These are phyloP conservation scores for Chelidonichthys spinosus DNA, from an alignment of 2,797 vertebrate species.

Conservation along the genomic window DNA sequence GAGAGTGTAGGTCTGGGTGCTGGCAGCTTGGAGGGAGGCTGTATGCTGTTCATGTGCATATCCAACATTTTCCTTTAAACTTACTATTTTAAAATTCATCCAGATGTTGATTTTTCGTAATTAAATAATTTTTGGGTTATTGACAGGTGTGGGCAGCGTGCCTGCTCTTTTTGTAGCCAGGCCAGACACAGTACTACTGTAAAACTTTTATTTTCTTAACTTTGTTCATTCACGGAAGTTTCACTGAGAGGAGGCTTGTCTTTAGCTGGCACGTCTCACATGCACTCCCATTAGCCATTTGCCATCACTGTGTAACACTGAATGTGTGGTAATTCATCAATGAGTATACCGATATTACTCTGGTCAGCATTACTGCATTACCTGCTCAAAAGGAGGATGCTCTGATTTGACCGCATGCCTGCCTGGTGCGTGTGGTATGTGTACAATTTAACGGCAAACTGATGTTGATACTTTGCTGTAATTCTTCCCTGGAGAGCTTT, in stretches of 20 bases:
- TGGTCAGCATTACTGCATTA: slow-evolving; percentile 36
- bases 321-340: neutral
- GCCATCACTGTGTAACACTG: neutral
- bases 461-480: slow-evolving; percentile 70
- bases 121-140: neutral
- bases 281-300: neutral
- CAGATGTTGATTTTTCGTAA: neutral
- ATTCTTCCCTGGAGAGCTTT: slow-evolving; percentile 70
- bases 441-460: slow-evolving; percentile 71
- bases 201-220: neutral
- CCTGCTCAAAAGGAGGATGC: slow-evolving; percentile 14
- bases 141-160: neutral
- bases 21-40: neutral
- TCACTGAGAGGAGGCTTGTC: neutral
- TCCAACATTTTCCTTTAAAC: neutral
- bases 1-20: neutral
- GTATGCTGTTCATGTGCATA: neutral
- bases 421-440: slow-evolving; percentile 66
- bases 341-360: neutral
- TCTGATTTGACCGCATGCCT: too few species aligned
- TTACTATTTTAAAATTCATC: neutral
- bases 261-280: neutral
- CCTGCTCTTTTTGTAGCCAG: neutral
- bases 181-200: neutral
- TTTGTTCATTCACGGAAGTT: neutral